phyloP scores from a whole-genome alignment of 2,888 invertebrate species.

The Synanthedon tipuliformis region DNA sequence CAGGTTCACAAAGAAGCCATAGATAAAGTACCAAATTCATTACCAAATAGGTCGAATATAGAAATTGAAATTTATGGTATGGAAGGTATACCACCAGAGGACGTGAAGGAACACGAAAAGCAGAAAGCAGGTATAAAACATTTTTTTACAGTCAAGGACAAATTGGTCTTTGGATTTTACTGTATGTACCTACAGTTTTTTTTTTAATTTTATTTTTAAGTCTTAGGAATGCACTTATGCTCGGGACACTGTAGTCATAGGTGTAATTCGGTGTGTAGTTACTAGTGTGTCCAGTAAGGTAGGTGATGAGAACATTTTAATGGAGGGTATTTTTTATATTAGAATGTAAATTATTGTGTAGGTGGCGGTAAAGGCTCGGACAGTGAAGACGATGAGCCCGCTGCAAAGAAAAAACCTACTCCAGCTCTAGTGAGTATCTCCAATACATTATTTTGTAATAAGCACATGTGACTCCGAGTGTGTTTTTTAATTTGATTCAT shows the following conservation, averaged over 20 bases:
- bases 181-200: conserved; percentile 49
- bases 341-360: conserved; percentile 25
- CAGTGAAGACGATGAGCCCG: conserved; percentile 87
- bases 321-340: conserved; percentile 10
- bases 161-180: conserved; percentile 39
- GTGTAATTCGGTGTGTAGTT: conserved; percentile 54
- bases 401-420: conserved; percentile 79
- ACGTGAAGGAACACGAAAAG: conserved; percentile 93
- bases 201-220: conserved; percentile 16
- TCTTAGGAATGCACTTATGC: conserved; percentile 17
- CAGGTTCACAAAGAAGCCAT: conserved; percentile 99
- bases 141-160: conserved; percentile 25
- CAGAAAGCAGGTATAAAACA: conserved; percentile 76
- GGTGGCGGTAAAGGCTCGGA: conserved; percentile 79
- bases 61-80: conserved; percentile 99
- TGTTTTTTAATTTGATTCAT: no score
- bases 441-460: no score
- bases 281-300: conserved; percentile 25
- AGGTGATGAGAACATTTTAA: conserved; percentile 9
- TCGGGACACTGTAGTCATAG: conserved; percentile 45
- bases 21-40: conserved; percentile 98
- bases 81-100: conserved; percentile 98
- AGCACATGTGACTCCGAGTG: no score
- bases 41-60: conserved; percentile 97
- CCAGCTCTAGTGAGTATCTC: conserved; percentile 56